Evolutionary conservation across 2,797 vertebrate genomes (phyloP).

Genomic region (Balearica regulorum): DNA sequence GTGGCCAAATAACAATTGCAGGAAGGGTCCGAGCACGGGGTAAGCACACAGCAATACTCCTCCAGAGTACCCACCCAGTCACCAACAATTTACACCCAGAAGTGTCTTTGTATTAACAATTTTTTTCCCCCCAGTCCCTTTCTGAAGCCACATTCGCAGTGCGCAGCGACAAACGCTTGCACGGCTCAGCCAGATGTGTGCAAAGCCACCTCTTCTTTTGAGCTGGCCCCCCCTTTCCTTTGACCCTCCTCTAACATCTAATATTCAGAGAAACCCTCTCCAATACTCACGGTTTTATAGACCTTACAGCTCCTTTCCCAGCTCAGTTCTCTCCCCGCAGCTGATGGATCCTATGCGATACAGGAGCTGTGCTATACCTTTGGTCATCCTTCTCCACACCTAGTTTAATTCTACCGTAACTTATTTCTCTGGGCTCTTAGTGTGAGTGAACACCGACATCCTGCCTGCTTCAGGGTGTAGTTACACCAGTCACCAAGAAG

Average conservation of each 20-base stretch:
- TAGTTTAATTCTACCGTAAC: background rate
- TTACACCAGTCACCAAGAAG: accelerated
- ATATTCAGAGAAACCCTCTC: background rate
- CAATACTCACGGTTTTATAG: accelerated
- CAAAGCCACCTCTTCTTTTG: background rate
- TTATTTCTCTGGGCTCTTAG: background rate
- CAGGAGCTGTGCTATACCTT: background rate
- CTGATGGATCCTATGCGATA: background rate
- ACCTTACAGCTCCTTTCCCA: background rate
- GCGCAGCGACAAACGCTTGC: background rate
- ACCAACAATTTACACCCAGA: background rate
- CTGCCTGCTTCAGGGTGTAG: background rate
- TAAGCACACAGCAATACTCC: background rate
- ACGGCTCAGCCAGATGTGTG: background rate
- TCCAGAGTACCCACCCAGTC: too few relatives aligned
- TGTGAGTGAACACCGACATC: background rate
- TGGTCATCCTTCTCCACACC: background rate
- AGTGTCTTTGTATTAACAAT: background rate
- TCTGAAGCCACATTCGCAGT: background rate
- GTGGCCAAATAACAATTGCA: background rate
- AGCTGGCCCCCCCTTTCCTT: background rate
- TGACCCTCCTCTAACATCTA: background rate
- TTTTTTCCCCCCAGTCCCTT: accelerated
- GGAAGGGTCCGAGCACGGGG: background rate
- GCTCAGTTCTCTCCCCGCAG: background rate